Percentiles rank a stretch among this genome's conserved stretches.
Conservation (phyloP, 2,888 invertebrate genomes). For the Tortricodes alternella region DNA sequence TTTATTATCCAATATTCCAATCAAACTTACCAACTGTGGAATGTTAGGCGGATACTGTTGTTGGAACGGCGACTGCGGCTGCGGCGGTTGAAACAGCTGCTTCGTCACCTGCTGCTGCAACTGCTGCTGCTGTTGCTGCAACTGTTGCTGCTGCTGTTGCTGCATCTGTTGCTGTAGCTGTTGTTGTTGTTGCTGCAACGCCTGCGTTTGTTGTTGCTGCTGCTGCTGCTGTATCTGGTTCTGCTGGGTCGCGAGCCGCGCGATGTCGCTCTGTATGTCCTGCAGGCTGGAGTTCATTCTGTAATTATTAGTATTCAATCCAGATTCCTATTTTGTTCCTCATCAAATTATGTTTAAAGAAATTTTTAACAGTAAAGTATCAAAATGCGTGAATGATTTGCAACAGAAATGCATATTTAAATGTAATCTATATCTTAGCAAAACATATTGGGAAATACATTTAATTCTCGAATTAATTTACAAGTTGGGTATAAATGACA, state of each 20-base stretch:
- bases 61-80: slow-evolving; percentile 77
- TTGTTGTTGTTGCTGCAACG: slow-evolving; percentile 65
- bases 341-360: neutral
- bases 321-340: slow-evolving; percentile 24
- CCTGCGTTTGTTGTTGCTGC: slow-evolving; percentile 80
- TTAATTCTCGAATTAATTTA: too few species aligned
- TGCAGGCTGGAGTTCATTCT: slow-evolving; percentile 96
- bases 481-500: too few species aligned
- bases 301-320: slow-evolving; percentile 49
- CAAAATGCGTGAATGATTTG: neutral
- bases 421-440: too few species aligned
- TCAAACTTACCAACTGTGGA: slow-evolving; percentile 77
- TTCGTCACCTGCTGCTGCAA: slow-evolving; percentile 43
- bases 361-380: neutral
- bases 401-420: too few species aligned
- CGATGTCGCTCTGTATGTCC: slow-evolving; percentile 97
- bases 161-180: slow-evolving; percentile 67
- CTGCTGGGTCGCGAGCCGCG: slow-evolving; percentile 90
- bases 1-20: neutral
- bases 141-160: slow-evolving; percentile 77
- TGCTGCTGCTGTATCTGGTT: slow-evolving; percentile 71
- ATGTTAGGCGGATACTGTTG: slow-evolving; percentile 71
- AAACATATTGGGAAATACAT: too few species aligned
- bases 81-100: slow-evolving; percentile 61
- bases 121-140: slow-evolving; percentile 49